These are phyloP conservation scores for Eumaeus atala DNA, from an alignment of 1,140 invertebrate genomes.

Conservation along the genomic window DNA sequence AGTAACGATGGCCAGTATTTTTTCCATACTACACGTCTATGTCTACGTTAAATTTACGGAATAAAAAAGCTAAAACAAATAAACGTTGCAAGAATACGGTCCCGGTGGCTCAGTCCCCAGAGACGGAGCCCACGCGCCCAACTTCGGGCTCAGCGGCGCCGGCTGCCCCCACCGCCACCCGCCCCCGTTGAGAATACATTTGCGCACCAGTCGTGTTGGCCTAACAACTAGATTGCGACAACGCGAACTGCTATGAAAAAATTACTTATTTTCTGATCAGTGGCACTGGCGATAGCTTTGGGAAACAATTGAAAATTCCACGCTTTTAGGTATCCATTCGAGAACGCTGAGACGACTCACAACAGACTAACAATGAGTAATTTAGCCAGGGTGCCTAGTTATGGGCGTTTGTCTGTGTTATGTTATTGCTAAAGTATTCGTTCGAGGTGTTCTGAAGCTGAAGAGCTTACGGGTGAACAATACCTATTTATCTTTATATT, in stretches of 20 bases:
- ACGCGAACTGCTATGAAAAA: constrained; percentile 51
- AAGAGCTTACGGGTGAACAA: constrained; percentile 3
- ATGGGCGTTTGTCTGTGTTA: constrained; percentile 32
- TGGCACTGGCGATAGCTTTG: background rate
- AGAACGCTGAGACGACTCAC: constrained; percentile 9
- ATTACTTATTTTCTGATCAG: constrained; percentile 53
- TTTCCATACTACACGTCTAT: too few relatives aligned
- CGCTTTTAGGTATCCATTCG: constrained; percentile 24
- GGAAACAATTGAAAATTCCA: constrained; percentile 31
- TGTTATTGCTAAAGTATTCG: constrained; percentile 1
- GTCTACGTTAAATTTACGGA: constrained; percentile 6
- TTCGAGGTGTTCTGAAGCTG: background rate
- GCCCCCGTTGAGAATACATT: constrained; percentile 67
- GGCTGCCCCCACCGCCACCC: constrained; percentile 37
- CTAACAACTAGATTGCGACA: constrained; percentile 66
- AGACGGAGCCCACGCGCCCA: constrained; percentile 65
- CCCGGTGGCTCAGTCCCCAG: constrained; percentile 50
- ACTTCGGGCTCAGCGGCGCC: constrained; percentile 63
- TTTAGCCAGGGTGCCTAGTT: constrained; percentile 46
- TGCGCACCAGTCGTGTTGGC: constrained; percentile 66
- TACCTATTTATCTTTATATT: constrained; percentile 6
- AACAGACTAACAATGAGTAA: constrained; percentile 47
- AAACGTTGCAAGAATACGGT: constrained; percentile 41
- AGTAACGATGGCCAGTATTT: too few relatives aligned
- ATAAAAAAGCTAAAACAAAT: constrained; percentile 26